phyloP scores from a whole-genome alignment of 2,888 invertebrate species.

The Scaptomyza cyrtandrae region DNA sequence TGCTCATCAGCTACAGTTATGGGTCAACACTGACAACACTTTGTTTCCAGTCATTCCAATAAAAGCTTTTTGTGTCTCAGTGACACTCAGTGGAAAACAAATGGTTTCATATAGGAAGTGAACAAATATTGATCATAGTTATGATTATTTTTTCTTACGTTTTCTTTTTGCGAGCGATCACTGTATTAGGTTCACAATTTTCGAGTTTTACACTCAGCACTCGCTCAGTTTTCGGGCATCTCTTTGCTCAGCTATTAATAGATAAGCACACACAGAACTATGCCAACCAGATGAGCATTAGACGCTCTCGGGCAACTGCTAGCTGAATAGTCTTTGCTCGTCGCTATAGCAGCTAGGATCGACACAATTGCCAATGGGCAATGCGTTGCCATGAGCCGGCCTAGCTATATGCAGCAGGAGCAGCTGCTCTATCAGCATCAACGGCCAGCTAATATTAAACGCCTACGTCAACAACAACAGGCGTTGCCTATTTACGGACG shows the following conservation, averaged over 20 bases:
- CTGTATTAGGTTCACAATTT: conserved; percentile 3
- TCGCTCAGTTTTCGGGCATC: conserved; percentile 26
- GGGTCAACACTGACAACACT: not conserved
- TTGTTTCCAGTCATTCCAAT: conserved; percentile 1
- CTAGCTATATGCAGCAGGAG: conserved; percentile 74
- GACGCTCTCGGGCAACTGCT: conserved; percentile 47
- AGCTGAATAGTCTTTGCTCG: conserved; percentile 59
- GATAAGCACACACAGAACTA: conserved; percentile 23
- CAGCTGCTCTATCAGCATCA: conserved; percentile 63
- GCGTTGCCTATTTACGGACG: conserved; percentile 53
- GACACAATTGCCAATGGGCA: conserved; percentile 35
- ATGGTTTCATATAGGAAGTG: not conserved
- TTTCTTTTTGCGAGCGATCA: not conserved
- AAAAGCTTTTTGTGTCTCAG: not conserved
- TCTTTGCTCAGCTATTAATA: conserved; percentile 59
- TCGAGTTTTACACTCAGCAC: too few relatives aligned
- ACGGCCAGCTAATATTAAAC: conserved; percentile 64
- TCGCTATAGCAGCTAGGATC: conserved; percentile 60
- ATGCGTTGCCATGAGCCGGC: conserved; percentile 70
- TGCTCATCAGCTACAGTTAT: conserved; percentile 6
- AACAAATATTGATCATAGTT: not conserved
- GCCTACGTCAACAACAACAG: conserved; percentile 57
- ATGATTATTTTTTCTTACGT: not conserved
- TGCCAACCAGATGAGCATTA: conserved; percentile 56
- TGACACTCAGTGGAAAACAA: not conserved